A percentile compares a stretch with the other conserved stretches of the same genome.
phyloP scores from a whole-genome alignment of 1,140 invertebrate genomes.

The Leptonema lineaticorne region DNA sequence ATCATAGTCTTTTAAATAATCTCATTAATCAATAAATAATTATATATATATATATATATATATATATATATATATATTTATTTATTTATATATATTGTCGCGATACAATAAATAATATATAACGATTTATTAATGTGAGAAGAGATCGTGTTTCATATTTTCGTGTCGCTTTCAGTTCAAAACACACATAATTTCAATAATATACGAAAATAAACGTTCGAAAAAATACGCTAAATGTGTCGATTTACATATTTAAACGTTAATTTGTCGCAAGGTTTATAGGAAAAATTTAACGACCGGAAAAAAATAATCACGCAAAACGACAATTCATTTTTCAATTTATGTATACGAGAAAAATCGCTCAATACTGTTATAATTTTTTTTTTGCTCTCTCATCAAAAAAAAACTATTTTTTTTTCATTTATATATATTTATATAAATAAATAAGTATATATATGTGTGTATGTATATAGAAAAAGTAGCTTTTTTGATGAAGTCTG shows the following conservation, averaged over 20 bases:
- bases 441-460: neutral
- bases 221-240: neutral
- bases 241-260: conserved; percentile 18
- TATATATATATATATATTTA: neutral
- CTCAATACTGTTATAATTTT: neutral
- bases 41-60: no score
- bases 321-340: conserved; percentile 19
- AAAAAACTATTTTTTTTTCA: neutral
- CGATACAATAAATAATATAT: neutral
- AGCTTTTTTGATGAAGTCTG: conserved; percentile 1
- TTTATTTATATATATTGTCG: neutral
- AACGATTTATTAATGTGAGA: neutral
- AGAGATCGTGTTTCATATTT: conserved; percentile 6
- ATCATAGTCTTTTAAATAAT: no score
- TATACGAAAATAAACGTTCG: neutral
- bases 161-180: conserved; percentile 3
- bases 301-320: conserved; percentile 18
- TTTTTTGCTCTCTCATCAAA: neutral
- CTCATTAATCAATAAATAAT: neutral
- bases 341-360: conserved; percentile 5
- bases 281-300: neutral
- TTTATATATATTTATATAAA: neutral
- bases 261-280: conserved; percentile 16
- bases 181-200: conserved; percentile 17
- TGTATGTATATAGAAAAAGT: neutral